Evolutionary conservation across 2,113 vertebrate genomes (phyloP), one percentile per base, ranked within the genome.

Genomic region (Lathamus discolor): DNA sequence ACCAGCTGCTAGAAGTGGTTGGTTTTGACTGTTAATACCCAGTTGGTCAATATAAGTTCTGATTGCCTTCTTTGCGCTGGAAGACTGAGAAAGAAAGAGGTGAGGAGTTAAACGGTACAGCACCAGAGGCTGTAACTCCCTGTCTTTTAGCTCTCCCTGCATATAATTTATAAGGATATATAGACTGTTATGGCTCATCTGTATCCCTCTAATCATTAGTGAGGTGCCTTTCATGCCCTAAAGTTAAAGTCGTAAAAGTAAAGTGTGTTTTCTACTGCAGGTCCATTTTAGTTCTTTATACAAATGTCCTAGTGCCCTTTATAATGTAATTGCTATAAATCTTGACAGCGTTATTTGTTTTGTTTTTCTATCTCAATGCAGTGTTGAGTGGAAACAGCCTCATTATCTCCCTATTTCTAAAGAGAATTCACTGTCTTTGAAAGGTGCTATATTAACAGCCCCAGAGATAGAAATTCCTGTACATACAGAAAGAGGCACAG

Each of bases 121-220:
- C 83, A 86, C 80, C 64, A 77, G 64, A 35, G 52, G 33, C 69
- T 80, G 63, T 90, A 95, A 97, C 97, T 95, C 57, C 37, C 93
- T 97, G 89, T 94, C 93, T 96, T 95, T 94, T 92, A 92, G 87
- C 70, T 93, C 74, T 97, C 94, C 94, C 75, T 96, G 90, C 95
- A 92, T 97, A 92, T 97, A 73, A 62, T 97, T 98, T 96, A 88
- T 97, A 98, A 98, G 95, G 88, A 97, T 92, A 95, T 84, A 90
- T 72, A 74, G 95, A 94, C 37, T 49, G 89, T 92, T 94, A 96
- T 68, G 62, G 90, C 93, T 93, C 97, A 97, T 98, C 97, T 98
- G 88, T 96, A 97, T 97, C 86, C 73, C 94, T 48, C 94, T 96
- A 94, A 97, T 96, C 90, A 86, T 97, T 98, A 98, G 98, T 96